A percentile compares a stretch with the other conserved stretches of the same genome.
phyloP scores from a whole-genome alignment of 2,888 invertebrate species.

The Synergus laeviventris region DNA sequence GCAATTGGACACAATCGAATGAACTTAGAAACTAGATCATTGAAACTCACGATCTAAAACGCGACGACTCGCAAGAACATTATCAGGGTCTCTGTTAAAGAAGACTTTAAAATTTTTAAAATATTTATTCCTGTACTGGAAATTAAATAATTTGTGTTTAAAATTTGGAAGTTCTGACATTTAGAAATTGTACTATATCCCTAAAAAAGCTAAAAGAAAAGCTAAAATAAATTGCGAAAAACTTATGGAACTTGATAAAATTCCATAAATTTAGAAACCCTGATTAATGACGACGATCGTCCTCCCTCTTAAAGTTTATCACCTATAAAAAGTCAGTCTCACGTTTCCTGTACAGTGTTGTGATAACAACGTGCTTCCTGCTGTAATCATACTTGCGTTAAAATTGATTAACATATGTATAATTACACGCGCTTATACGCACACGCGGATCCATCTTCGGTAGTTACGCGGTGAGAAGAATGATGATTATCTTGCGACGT shows the following conservation, averaged over 20 bases:
- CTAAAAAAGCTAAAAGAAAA: constrained; percentile 4
- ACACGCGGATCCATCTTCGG: constrained; percentile 22
- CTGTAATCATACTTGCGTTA: constrained; percentile 51
- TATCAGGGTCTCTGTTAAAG: not conserved
- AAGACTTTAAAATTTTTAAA: not conserved
- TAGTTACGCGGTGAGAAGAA: not conserved
- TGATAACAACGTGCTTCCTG: constrained; percentile 49
- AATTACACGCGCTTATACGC: constrained; percentile 31
- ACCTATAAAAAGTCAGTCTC: constrained; percentile 72
- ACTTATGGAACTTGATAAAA: not conserved
- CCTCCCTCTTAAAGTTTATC: constrained; percentile 37
- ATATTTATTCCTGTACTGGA: not conserved
- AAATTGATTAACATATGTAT: constrained; percentile 26
- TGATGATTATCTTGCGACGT: not conserved
- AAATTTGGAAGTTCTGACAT: not conserved
- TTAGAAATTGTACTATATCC: not conserved
- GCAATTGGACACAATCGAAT: constrained; percentile 13
- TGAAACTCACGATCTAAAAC: constrained; percentile 30
- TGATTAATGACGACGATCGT: constrained; percentile 35
- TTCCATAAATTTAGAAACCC: constrained; percentile 24
- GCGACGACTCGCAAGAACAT: constrained; percentile 26
- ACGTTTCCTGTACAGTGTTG: constrained; percentile 63
- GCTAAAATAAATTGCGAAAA: not conserved
- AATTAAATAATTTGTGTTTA: not conserved
- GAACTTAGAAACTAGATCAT: constrained; percentile 26